A percentile compares a stretch with the other conserved stretches of the same genome.
Conservation (phyloP, 2,797 vertebrate genomes). For the Rhabdomys pumilio region DNA sequence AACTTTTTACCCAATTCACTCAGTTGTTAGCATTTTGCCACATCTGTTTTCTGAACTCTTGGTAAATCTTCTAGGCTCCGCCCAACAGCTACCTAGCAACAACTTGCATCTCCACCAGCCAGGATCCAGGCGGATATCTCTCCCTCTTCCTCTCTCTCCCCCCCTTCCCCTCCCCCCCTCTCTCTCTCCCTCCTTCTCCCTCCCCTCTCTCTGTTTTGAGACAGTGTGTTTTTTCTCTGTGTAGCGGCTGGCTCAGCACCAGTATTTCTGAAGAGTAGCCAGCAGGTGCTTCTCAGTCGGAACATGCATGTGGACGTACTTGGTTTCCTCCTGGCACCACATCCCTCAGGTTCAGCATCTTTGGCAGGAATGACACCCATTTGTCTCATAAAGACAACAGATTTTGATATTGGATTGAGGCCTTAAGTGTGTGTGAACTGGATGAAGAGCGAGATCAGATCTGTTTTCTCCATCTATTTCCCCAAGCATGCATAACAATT, state of each 20-base stretch:
- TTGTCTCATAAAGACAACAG: not conserved
- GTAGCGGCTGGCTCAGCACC: not conserved
- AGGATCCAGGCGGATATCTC: not conserved
- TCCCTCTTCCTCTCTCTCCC: too few species aligned
- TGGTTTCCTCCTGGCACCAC: not conserved
- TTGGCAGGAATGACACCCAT: not conserved
- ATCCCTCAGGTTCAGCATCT: not conserved
- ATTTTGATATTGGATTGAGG: conserved; percentile 25
- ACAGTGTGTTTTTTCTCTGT: not conserved
- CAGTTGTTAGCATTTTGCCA: not conserved
- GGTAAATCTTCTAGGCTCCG: not conserved
- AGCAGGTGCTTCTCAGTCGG: not conserved
- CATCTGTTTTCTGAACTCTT: conserved; percentile 17
- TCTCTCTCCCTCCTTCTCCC: too few species aligned
- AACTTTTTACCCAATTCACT: not conserved
- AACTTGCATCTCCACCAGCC: not conserved
- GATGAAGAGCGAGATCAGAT: conserved; percentile 15
- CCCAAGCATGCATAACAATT: not conserved
- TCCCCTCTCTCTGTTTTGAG: not conserved
- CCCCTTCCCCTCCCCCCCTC: too few species aligned
- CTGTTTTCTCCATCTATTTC: not conserved
- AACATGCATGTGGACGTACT: not conserved
- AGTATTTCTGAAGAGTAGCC: not conserved
- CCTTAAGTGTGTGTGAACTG: conserved; percentile 22
- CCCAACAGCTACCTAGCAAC: not conserved